Evolutionary conservation across 2,113 vertebrate species (phyloP).

Genomic region (Periophthalmodon schlosseri): DNA sequence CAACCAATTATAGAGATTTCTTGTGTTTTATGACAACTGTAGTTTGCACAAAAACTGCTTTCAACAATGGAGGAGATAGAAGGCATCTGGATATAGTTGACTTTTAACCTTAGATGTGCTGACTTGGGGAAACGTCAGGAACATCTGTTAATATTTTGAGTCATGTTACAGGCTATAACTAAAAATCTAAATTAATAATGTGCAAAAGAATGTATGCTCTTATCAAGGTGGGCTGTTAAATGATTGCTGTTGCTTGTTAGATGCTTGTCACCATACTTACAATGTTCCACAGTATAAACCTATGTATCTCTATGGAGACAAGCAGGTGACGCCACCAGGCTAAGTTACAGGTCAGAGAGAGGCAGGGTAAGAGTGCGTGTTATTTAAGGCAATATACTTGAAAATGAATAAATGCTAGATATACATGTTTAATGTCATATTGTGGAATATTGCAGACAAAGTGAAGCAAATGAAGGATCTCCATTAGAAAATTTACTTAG

Average conservation of each 20-base stretch:
- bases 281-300: no score
- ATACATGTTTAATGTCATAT: background rate
- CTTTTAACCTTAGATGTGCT: background rate
- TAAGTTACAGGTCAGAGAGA: no score
- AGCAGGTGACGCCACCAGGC: no score
- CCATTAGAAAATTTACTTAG: background rate
- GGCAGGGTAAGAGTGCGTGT: no score
- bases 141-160: background rate
- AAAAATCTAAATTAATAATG: no score
- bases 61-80: background rate
- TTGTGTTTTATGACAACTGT: background rate
- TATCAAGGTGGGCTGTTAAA: no score
- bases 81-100: background rate
- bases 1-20: slow-evolving; percentile 30
- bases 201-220: no score
- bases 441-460: background rate
- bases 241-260: background rate
- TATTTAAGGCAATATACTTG: background rate
- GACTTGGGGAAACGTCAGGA: background rate
- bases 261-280: no score
- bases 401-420: background rate
- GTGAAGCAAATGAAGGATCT: background rate
- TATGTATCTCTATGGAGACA: no score
- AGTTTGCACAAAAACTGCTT: background rate
- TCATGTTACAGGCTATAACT: no score